Base-by-base conservation (phyloP, 2,888 invertebrate genomes). In the Augiades crinisus region DNA sequence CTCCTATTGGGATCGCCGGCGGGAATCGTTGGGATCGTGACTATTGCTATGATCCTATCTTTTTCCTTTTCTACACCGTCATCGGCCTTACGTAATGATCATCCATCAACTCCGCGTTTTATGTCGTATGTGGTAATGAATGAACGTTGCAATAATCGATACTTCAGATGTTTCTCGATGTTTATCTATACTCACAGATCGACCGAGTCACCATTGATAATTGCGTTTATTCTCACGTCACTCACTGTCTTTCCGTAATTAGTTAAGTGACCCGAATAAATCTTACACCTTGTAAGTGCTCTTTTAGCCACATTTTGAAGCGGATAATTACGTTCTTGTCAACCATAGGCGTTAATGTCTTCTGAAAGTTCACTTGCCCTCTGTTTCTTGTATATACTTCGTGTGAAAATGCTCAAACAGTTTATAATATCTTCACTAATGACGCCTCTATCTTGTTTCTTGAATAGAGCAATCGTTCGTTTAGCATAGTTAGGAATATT, bases 221-320 rank as follows among this genome's bases (percentile, higher is more conserved):
- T 79, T 76, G 72, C 64, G 62, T 61, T 62, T 63, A 60, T 76
- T 78, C 73, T 66, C 78, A 75, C 70, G 72, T 72, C 34, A 51
- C 30, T 51, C 51, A 44, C 30, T 44, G 51, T 51, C 51, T 44
- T 51, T 51, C 5, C 59, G 57, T 62, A 62, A 63, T 64, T 62
- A 56, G 58, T 60, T 63, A 58, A 60, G 56, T 59, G 61, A 47
- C 57, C 58, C 51, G 59, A 60, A 62, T 60, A 56, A 45, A 55
- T 34, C 34, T 54, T 47, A 47, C 52, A 43, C 51, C 57, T 60
- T 60, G 56, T 62, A 56, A 53, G 58, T 60, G 55, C 61, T 63
- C 59, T 56, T 51, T 36, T 38, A 50, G 33, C 47, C 34, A 21
- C 22, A 51, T 36, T 46, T 34, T 50, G 17, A 12, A 22, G 47